Evolutionary conservation across 2,113 vertebrate genomes (phyloP).

Genomic region (Thymallus thymallus): DNA sequence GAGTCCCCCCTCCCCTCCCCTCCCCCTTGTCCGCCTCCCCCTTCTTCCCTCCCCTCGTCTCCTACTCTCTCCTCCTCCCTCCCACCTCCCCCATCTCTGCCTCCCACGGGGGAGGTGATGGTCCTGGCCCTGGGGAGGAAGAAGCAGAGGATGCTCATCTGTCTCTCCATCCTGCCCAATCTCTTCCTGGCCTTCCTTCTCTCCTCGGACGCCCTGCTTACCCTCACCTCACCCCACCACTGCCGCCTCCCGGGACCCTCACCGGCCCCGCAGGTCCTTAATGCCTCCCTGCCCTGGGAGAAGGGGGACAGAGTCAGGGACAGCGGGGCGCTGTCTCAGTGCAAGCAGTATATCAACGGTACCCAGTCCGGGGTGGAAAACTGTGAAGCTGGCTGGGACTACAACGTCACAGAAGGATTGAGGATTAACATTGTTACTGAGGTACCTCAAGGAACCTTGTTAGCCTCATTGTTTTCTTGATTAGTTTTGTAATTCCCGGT

Average conservation of each 20-base stretch:
- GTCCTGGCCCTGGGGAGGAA: conserved; percentile 78
- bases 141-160: conserved; percentile 81
- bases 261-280: conserved; percentile 70
- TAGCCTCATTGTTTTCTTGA: neutral
- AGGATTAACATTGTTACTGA: conserved; percentile 84
- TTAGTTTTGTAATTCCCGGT: neutral
- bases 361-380: conserved; percentile 64
- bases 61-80: conserved; percentile 57
- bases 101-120: conserved; percentile 78
- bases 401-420: conserved; percentile 80
- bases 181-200: conserved; percentile 84
- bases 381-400: conserved; percentile 79
- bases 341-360: conserved; percentile 73
- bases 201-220: conserved; percentile 83
- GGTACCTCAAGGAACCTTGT: conserved; percentile 59
- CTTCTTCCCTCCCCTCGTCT: conserved; percentile 69
- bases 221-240: conserved; percentile 77
- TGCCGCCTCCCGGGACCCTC: conserved; percentile 70
- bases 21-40: conserved; percentile 74
- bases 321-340: conserved; percentile 60
- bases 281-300: conserved; percentile 72
- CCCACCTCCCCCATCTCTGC: conserved; percentile 56
- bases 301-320: conserved; percentile 59
- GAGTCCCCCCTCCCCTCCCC: conserved; percentile 71
- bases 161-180: conserved; percentile 82